Base-by-base conservation (phyloP, 1,140 invertebrate species). In the Drosophila suzukii region DNA sequence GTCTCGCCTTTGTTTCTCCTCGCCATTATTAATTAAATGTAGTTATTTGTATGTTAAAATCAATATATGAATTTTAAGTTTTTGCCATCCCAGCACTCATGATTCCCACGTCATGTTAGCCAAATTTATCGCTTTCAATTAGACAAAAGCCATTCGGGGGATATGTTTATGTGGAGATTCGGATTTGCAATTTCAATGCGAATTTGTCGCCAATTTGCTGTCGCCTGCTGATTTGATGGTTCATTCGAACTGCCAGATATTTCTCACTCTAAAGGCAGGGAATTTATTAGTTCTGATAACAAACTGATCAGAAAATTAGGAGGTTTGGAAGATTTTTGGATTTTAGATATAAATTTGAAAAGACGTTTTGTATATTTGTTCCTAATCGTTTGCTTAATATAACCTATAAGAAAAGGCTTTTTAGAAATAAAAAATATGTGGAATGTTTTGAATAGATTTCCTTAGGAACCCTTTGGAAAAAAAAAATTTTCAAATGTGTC, bases 21-120 rank as follows among this genome's bases (percentile, higher is more conserved):
- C 15, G 51, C 44, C 67, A 55, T 65, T 88, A 89, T 88, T 89
- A 84, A 90, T 89, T 89, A 79, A 84, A 79, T 59, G 63, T 89
- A 88, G 72, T 88, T 89, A 89, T 83, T 89, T 89, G 77, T 89
- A 83, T 88, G 72, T 68, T 89, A 67, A 83, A 77, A 75, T 78
- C 73, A 70, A 71, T 88, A 89, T 89, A 58, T 67, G 72, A 86
- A 81, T 81, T 61, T 78, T 60, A 75, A 70, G 46, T 49, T 56
- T 61, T 41, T n/a, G 17, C 49, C 57, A 54, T 54, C 63, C 75
- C 39, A 59, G 75, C 65, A 75, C 66, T 78, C 49, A 75, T 68
- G 66, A 74, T 88, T 88, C 84, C 84, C 84, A 88, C 76, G 84
- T 68, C 84, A 89, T 83, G 65, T 83, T 74, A 61, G 38, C 53